These are phyloP conservation scores for Hemiscyllium ocellatum DNA, from an alignment of 2,113 vertebrate genomes.

Conservation along the genomic window DNA sequence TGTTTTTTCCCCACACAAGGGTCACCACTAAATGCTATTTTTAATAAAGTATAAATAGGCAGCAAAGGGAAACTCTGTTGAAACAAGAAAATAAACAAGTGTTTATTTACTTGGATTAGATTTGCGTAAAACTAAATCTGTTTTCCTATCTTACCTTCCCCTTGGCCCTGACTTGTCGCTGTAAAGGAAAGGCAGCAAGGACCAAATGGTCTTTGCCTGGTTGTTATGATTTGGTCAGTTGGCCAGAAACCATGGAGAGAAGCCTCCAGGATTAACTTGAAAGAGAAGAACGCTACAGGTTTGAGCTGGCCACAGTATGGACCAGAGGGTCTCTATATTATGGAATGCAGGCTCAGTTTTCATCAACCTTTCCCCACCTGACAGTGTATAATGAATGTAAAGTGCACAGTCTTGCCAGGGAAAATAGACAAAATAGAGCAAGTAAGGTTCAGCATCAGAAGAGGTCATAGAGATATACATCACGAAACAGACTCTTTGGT, in stretches of 20 bases:
- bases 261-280: neutral
- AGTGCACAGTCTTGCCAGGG: neutral
- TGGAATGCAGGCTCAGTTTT: neutral
- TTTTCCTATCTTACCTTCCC: neutral
- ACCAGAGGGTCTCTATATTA: neutral
- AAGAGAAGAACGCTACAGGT: neutral
- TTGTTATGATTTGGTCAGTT: neutral
- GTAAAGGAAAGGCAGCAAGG: neutral
- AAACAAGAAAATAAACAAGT: constrained; percentile 26
- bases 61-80: constrained; percentile 26
- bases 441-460: no score
- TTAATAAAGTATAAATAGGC: constrained; percentile 19
- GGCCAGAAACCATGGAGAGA: neutral
- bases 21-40: constrained; percentile 28
- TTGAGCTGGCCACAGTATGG: neutral
- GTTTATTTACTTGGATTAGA: constrained; percentile 28
- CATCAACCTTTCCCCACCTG: neutral
- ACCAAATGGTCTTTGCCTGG: neutral
- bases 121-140: neutral
- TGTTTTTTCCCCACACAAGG: neutral
- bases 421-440: neutral
- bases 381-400: neutral
- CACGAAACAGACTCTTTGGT: no score
- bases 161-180: neutral
- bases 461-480: no score